Percentiles rank a stretch among this genome's conserved stretches.
Conservation (phyloP, 2,113 vertebrate species). For the Sialia sialis region DNA sequence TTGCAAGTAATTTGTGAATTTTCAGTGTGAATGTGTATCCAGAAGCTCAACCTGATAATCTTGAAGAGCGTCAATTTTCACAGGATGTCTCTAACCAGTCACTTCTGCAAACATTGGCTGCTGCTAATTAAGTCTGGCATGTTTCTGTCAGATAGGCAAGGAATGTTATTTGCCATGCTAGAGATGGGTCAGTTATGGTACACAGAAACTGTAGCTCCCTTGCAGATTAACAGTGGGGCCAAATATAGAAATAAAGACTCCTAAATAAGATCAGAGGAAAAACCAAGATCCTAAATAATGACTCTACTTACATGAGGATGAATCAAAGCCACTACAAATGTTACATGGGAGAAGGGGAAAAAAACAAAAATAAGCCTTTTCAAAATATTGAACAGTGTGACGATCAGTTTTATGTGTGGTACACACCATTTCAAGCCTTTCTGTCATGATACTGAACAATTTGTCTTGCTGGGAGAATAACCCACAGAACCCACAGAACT, state of each 20-base stretch:
- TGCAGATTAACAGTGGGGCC: neutral
- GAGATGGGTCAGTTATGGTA: neutral
- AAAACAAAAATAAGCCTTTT: neutral
- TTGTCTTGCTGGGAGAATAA: neutral
- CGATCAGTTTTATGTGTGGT: neutral
- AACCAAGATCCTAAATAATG: neutral
- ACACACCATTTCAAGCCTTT: neutral
- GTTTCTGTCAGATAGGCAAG: slow-evolving; percentile 1
- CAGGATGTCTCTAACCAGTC: slow-evolving; percentile 5
- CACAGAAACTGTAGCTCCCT: neutral
- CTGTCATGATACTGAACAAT: neutral
- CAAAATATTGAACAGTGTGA: neutral
- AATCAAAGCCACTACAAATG: neutral
- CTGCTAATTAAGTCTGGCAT: slow-evolving; percentile 35
- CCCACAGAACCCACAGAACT: neutral
- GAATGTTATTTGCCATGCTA: neutral
- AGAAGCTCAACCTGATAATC: slow-evolving; percentile 11
- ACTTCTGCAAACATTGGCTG: slow-evolving; percentile 1
- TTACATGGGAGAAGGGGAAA: neutral
- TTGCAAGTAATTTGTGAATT: slow-evolving; percentile 8
- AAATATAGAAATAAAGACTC: neutral
- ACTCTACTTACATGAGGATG: neutral
- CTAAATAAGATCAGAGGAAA: neutral
- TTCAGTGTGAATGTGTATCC: neutral
- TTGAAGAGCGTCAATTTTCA: neutral